These are phyloP conservation scores for Hybos culiciformis DNA, from an alignment of 2,888 invertebrate genomes.

Conservation along the genomic window DNA sequence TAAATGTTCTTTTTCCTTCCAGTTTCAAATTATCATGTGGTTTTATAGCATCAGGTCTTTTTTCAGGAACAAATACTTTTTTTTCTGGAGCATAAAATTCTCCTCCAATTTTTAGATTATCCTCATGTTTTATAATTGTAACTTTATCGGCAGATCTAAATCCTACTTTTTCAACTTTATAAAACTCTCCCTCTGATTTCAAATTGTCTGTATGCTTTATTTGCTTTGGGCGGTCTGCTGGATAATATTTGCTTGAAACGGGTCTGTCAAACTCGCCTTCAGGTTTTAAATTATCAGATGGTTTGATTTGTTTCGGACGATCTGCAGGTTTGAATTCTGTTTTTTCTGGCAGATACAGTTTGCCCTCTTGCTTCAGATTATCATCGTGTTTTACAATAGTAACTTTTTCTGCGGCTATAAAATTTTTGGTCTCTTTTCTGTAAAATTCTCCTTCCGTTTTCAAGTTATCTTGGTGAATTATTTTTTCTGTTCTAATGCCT, in stretches of 20 bases:
- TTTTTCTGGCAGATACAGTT: constrained; percentile 29
- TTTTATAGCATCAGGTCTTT: constrained; percentile 33
- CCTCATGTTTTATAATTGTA: constrained; percentile 33
- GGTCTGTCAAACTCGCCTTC: constrained; percentile 41
- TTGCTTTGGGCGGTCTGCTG: constrained; percentile 32
- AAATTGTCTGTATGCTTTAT: constrained; percentile 34
- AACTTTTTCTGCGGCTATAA: constrained; percentile 33
- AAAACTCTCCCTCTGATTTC: constrained; percentile 15
- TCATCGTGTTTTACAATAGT: constrained; percentile 38
- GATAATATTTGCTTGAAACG: constrained; percentile 30
- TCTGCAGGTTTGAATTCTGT: constrained; percentile 18
- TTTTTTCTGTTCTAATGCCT: constrained; percentile 36
- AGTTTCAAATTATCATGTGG: constrained; percentile 42
- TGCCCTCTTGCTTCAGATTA: constrained; percentile 44
- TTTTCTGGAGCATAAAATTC: constrained; percentile 37
- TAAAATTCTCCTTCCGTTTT: constrained; percentile 41
- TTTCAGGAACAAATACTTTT: constrained; percentile 30
- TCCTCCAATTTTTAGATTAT: constrained; percentile 38
- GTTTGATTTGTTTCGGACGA: constrained; percentile 34
- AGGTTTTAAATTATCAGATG: constrained; percentile 41
- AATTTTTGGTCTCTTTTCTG: constrained; percentile 27
- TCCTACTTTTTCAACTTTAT: constrained; percentile 15
- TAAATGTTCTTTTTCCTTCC: constrained; percentile 41
- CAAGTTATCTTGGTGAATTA: constrained; percentile 42
- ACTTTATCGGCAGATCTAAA: constrained; percentile 38